Evolutionary conservation across 2,113 vertebrate species (phyloP).

Genomic region (Ceyx cyanopectus): DNA sequence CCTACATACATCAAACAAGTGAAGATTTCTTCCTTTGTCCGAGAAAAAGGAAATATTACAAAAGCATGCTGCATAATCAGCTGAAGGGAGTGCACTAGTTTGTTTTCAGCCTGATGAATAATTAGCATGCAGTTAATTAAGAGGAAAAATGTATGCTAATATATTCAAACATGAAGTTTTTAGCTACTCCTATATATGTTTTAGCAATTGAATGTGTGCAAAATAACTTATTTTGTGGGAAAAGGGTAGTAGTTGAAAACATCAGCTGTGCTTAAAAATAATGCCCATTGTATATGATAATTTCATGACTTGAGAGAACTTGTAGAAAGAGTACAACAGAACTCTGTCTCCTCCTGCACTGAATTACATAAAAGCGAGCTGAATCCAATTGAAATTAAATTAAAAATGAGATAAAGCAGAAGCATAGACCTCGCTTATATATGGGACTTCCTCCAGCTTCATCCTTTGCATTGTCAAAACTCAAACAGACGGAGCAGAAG

Average conservation of each 20-base stretch:
- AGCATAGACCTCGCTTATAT: constrained; percentile 68
- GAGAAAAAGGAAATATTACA: neutral
- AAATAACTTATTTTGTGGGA: constrained; percentile 49
- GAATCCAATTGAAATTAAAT: constrained; percentile 62
- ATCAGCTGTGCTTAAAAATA: constrained; percentile 51
- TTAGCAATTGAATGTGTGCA: neutral
- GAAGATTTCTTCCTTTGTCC: neutral
- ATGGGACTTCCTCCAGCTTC: constrained; percentile 78
- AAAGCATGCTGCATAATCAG: neutral
- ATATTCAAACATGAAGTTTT: constrained; percentile 14
- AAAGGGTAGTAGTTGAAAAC: constrained; percentile 32
- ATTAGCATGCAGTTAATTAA: constrained; percentile 39
- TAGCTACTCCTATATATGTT: neutral
- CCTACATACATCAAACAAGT: neutral
- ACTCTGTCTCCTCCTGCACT: neutral
- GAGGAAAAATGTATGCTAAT: constrained; percentile 34
- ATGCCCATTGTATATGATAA: constrained; percentile 10
- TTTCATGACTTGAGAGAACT: neutral
- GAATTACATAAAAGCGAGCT: constrained; percentile 34
- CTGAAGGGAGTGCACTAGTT: neutral
- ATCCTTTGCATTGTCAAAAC: constrained; percentile 82
- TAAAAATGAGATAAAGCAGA: constrained; percentile 67
- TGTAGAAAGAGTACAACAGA: neutral
- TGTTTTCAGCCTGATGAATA: constrained; percentile 18
- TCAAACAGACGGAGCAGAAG: constrained; percentile 86